Evolutionary conservation across 2,797 vertebrate genomes (phyloP).

Genomic region (Oceanodroma leucorhoa): DNA sequence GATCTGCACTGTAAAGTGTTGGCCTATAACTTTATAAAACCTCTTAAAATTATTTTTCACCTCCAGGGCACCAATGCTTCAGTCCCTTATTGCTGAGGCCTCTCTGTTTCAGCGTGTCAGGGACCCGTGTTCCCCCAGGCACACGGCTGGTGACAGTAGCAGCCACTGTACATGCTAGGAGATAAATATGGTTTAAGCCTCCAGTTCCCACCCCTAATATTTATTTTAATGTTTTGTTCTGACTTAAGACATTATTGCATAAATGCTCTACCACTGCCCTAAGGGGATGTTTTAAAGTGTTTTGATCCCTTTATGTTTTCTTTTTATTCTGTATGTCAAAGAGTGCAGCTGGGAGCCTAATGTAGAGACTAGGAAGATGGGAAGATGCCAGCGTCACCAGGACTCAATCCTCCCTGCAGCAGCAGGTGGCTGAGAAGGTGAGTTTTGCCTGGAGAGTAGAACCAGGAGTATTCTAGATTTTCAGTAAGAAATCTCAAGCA

Average conservation of each 20-base stretch:
- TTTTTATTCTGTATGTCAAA: conserved; percentile 15
- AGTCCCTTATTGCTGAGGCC: neutral
- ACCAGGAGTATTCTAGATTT: neutral
- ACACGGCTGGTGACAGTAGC: neutral
- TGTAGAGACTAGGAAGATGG: neutral
- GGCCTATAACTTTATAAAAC: neutral
- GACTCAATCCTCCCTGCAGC: neutral
- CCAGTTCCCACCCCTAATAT: conserved; percentile 5
- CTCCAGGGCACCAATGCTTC: neutral
- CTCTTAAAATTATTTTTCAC: neutral
- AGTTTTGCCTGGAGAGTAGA: neutral
- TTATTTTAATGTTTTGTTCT: conserved; percentile 41
- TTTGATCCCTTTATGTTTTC: conserved; percentile 28
- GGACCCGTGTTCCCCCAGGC: neutral
- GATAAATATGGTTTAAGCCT: neutral
- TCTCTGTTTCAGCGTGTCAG: neutral
- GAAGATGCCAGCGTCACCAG: neutral
- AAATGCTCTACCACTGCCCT: conserved; percentile 9
- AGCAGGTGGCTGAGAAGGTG: neutral
- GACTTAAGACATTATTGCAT: conserved; percentile 21
- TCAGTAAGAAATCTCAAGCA: neutral
- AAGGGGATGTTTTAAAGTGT: conserved; percentile 15
- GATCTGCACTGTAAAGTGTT: neutral
- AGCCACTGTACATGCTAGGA: neutral
- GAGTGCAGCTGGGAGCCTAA: neutral